Conservation (phyloP, 2,888 invertebrate genomes). For the Macrophya annulata region DNA sequence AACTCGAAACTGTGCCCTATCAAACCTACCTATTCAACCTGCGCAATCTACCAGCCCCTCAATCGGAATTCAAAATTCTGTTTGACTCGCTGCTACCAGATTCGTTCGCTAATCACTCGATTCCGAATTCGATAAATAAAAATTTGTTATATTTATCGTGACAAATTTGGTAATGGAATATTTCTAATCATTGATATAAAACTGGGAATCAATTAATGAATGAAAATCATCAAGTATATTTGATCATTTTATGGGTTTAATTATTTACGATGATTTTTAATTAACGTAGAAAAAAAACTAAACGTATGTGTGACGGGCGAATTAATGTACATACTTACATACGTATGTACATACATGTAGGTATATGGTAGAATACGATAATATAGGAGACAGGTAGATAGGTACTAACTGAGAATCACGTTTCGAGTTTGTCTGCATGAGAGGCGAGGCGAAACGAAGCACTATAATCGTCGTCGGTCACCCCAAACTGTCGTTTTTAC, state of each 20-base stretch:
- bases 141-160: not conserved
- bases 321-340: too few relatives aligned
- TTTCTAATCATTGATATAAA: not conserved
- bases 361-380: not conserved
- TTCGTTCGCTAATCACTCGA: not conserved
- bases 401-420: slow-evolving; percentile 7
- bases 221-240: not conserved
- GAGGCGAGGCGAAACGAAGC: not conserved
- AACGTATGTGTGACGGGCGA: not conserved
- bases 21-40: not conserved
- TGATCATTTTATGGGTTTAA: not conserved
- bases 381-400: slow-evolving; percentile 8
- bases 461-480: slow-evolving; percentile 35
- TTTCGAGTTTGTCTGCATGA: slow-evolving; percentile 26
- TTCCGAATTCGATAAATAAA: not conserved
- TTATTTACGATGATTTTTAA: not conserved
- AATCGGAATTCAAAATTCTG: slow-evolving; percentile 47
- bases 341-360: too few relatives aligned
- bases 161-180: not conserved
- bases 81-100: slow-evolving; percentile 35
- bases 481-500: slow-evolving; percentile 45
- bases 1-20: slow-evolving; percentile 46
- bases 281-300: not conserved
- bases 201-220: not conserved
- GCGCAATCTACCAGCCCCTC: slow-evolving; percentile 1